A percentile compares a stretch with the other conserved stretches of the same genome.
These are phyloP conservation scores for Lophura swinhoii DNA, from an alignment of 2,797 vertebrate genomes.

Conservation along the genomic window DNA sequence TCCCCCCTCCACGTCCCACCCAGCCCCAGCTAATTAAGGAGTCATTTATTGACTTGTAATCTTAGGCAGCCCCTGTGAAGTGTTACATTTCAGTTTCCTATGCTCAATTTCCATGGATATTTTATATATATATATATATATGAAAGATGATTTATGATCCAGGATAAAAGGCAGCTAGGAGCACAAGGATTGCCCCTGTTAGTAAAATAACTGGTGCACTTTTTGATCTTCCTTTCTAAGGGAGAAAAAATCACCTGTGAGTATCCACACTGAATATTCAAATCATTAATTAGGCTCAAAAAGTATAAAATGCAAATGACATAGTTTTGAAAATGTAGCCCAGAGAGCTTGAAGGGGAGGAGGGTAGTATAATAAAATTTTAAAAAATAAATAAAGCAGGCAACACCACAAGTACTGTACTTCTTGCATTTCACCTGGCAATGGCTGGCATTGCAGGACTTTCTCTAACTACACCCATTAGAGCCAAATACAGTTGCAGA, in stretches of 20 bases:
- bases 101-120: not conserved
- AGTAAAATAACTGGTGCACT: constrained; percentile 58
- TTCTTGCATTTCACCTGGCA: not conserved
- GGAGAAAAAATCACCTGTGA: not conserved
- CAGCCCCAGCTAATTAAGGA: not conserved
- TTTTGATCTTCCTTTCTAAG: constrained; percentile 56
- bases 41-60: constrained; percentile 2
- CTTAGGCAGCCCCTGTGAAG: not conserved
- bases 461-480: constrained; percentile 25
- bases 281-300: constrained; percentile 31
- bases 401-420: not conserved
- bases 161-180: constrained; percentile 51
- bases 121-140: not conserved
- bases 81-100: not conserved
- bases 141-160: constrained; percentile 46
- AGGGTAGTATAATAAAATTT: not conserved
- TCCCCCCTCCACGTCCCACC: not conserved
- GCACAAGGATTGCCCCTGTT: constrained; percentile 18
- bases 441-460: not conserved
- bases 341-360: not conserved
- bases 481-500: not conserved
- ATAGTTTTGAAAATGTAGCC: not conserved
- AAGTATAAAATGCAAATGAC: constrained; percentile 21
- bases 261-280: not conserved
- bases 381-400: not conserved